Percentiles rank a stretch among this genome's conserved stretches.
Evolutionary conservation across 2,113 vertebrate species (phyloP).

Genomic region (Reinhardtius hippoglossoides): DNA sequence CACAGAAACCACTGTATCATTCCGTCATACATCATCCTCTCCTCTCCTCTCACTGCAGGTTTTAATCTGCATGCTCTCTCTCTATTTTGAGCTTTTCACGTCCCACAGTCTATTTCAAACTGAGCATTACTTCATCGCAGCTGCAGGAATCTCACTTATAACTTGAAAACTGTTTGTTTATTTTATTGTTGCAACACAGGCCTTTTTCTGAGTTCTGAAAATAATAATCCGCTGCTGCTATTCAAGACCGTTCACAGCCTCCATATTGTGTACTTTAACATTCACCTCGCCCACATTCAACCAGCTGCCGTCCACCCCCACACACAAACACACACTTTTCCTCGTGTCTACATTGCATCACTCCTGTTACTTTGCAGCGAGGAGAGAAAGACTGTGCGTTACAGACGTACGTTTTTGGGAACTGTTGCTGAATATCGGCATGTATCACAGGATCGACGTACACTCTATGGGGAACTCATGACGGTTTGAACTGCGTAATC

Average conservation of each 20-base stretch:
- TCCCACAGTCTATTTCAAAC: background rate
- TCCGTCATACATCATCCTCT: background rate
- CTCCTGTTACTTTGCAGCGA: too few relatives aligned
- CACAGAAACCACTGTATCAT: background rate
- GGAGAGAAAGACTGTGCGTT: too few relatives aligned
- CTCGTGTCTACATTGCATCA: slow-evolving; percentile 54
- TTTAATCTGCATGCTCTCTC: background rate
- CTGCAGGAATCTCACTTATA: background rate
- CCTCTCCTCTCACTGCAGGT: background rate
- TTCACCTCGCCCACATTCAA: slow-evolving; percentile 17
- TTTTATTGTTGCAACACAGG: slow-evolving; percentile 31
- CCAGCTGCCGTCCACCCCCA: slow-evolving; percentile 8
- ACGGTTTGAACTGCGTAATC: slow-evolving; percentile 17
- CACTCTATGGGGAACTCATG: background rate
- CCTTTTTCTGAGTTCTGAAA: slow-evolving; percentile 38
- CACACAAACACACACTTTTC: slow-evolving; percentile 28
- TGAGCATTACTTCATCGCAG: background rate
- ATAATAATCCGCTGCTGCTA: slow-evolving; percentile 39
- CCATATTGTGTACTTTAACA: slow-evolving; percentile 38
- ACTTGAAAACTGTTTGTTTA: slow-evolving; percentile 44
- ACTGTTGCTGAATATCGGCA: background rate
- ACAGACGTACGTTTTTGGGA: background rate
- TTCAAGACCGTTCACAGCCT: slow-evolving; percentile 1
- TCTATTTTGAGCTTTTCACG: background rate
- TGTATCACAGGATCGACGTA: background rate